phyloP scores from a whole-genome alignment of 2,113 vertebrate genomes.

The Tauraco erythrolophus region DNA sequence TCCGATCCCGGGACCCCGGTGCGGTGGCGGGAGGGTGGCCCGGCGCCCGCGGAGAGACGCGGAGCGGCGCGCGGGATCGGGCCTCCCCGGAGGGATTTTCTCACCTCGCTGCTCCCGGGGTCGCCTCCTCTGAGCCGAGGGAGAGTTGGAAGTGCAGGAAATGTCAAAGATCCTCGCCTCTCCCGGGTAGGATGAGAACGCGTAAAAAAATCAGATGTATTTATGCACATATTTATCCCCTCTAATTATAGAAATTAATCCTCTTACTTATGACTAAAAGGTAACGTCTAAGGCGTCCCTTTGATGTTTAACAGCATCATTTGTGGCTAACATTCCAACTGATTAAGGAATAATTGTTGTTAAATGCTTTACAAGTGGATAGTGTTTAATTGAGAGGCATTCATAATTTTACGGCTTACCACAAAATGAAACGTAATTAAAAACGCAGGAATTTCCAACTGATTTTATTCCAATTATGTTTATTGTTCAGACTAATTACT shows the following conservation, averaged over 20 bases:
- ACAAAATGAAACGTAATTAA: conserved; percentile 81
- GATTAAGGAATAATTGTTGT: conserved; percentile 83
- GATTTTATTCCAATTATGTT: conserved; percentile 80
- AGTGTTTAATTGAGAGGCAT: conserved; percentile 82
- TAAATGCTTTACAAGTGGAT: conserved; percentile 80
- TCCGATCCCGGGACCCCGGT: not conserved
- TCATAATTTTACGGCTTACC: conserved; percentile 79
- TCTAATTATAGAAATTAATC: conserved; percentile 84
- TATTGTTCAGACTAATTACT: conserved; percentile 80
- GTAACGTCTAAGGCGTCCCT: conserved; percentile 77
- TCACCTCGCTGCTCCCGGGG: not conserved
- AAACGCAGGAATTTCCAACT: conserved; percentile 77
- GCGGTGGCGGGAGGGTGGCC: not conserved
- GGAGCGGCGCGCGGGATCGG: not conserved
- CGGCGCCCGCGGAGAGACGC: not conserved
- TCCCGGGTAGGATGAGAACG: conserved; percentile 29
- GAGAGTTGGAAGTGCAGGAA: not conserved
- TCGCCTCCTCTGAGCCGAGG: not conserved
- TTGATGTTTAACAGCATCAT: conserved; percentile 81
- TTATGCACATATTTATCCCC: conserved; percentile 82
- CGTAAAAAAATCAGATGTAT: conserved; percentile 67
- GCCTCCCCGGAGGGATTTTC: not conserved
- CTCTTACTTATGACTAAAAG: conserved; percentile 84
- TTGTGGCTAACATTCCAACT: conserved; percentile 79
- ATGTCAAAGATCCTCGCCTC: not conserved